Conservation (phyloP, 2,797 vertebrate species). For the Acipenser ruthenus region DNA sequence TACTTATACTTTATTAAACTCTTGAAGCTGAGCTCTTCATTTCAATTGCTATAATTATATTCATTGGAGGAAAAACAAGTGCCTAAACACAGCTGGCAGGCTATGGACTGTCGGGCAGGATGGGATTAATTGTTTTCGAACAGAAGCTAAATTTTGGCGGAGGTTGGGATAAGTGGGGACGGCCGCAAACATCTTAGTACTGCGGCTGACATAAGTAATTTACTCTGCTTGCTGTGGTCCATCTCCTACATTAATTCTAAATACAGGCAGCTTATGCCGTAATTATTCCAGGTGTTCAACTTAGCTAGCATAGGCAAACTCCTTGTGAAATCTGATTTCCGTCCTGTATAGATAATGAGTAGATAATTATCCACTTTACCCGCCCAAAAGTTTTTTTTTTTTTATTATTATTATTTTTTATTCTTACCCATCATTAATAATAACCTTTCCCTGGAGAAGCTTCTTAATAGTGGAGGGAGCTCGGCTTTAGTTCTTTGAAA, state of each 20-base stretch:
- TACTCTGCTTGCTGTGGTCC: constrained; percentile 15
- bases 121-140: constrained; percentile 63
- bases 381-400: neutral
- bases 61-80: constrained; percentile 68
- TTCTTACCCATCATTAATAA: neutral
- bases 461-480: neutral
- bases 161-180: constrained; percentile 41
- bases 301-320: neutral
- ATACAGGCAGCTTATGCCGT: neutral
- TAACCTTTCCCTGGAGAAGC: neutral
- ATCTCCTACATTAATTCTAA: neutral
- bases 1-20: constrained; percentile 72
- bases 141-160: constrained; percentile 58
- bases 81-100: constrained; percentile 71
- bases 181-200: constrained; percentile 35
- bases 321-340: neutral
- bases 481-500: neutral
- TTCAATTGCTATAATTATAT: constrained; percentile 70
- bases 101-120: constrained; percentile 40
- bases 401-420: neutral
- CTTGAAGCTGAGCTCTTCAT: constrained; percentile 63
- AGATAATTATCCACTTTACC: neutral
- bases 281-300: constrained; percentile 14
- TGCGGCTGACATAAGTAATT: constrained; percentile 26
- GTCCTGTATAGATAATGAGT: constrained; percentile 2